phyloP scores from a whole-genome alignment of 1,140 invertebrate species.

The Megathymus violae region DNA sequence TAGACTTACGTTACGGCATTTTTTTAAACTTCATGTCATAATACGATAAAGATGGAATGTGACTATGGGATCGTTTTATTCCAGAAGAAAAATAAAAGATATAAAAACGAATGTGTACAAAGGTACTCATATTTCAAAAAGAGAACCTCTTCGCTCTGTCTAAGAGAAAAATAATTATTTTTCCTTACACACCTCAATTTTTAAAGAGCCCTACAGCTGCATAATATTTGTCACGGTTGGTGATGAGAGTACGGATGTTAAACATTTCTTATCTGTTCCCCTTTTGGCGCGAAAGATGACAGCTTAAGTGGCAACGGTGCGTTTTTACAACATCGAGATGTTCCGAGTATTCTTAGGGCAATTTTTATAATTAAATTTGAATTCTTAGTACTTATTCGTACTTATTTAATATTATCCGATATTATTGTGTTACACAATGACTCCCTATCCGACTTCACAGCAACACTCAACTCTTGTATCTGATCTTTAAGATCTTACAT shows the following conservation, averaged over 20 bases:
- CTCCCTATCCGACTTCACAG: no score
- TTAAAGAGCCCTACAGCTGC: slow-evolving; percentile 23
- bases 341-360: no score
- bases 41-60: no score
- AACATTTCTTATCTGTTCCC: slow-evolving; percentile 29
- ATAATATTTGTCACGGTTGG: slow-evolving; percentile 29
- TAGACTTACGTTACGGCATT: no score
- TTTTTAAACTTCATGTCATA: no score
- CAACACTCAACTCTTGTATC: no score
- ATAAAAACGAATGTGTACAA: not conserved
- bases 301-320: slow-evolving; percentile 18
- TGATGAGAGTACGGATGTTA: slow-evolving; percentile 17
- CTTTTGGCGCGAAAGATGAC: slow-evolving; percentile 34
- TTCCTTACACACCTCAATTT: slow-evolving; percentile 32
- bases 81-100: no score
- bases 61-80: not conserved
- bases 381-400: no score
- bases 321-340: slow-evolving; percentile 20
- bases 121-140: slow-evolving; percentile 3
- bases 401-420: no score
- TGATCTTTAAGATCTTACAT: no score
- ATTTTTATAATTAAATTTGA: no score
- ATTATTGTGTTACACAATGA: no score
- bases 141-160: slow-evolving; percentile 5
- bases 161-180: slow-evolving; percentile 16